Percentiles rank a stretch among this genome's conserved stretches.
Evolutionary conservation across 2,113 vertebrate genomes (phyloP).

Genomic region (Prochilodus magdalenae): DNA sequence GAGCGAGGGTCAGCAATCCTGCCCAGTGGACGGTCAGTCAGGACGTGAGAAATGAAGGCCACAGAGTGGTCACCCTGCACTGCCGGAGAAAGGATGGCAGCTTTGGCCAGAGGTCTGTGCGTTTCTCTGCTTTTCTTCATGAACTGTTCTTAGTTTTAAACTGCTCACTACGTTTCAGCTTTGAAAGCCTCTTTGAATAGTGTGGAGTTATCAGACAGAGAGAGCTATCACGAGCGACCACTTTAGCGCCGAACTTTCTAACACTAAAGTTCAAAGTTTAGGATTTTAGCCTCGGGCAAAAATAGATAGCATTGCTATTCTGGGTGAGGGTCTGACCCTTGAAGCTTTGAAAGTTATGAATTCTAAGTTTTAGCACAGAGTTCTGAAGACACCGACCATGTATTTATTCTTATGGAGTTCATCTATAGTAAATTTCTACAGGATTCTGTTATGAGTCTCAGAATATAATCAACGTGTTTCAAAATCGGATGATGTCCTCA

Average conservation of each 20-base stretch:
- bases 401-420: background rate
- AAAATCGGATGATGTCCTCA: background rate
- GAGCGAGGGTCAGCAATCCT: conserved; percentile 84
- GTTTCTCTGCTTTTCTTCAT: background rate
- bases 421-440: background rate
- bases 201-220: background rate
- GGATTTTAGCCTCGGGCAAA: conserved; percentile 8
- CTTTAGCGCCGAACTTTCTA: conserved; percentile 6
- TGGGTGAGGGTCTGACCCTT: background rate
- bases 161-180: background rate
- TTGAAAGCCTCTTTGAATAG: background rate
- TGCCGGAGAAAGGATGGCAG: conserved; percentile 82
- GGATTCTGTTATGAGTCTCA: background rate
- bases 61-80: conserved; percentile 83
- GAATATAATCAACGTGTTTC: background rate
- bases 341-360: conserved; percentile 19
- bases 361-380: background rate
- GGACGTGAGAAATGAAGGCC: conserved; percentile 76
- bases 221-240: background rate
- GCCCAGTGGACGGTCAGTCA: conserved; percentile 85
- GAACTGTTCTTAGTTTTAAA: background rate
- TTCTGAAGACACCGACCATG: background rate
- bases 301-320: conserved; percentile 1
- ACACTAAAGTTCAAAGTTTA: conserved; percentile 23
- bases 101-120: conserved; percentile 76